phyloP scores from a whole-genome alignment of 1,140 invertebrate species.

The Trichogramma pretiosum region DNA sequence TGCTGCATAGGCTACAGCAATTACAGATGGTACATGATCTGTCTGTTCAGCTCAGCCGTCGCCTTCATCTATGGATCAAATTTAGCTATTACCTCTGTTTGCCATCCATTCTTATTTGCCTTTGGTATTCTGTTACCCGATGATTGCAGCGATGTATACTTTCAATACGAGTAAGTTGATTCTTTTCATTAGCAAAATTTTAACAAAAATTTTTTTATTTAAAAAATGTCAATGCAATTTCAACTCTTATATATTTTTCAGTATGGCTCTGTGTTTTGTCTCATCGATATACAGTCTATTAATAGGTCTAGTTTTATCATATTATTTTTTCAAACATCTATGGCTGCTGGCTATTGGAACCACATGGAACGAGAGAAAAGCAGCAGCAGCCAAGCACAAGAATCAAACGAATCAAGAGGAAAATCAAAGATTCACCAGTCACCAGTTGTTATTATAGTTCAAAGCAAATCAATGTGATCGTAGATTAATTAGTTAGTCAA shows the following conservation, averaged over 20 bases:
- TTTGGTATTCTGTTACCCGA: slow-evolving; percentile 57
- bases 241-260: slow-evolving; percentile 30
- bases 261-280: slow-evolving; percentile 42
- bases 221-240: slow-evolving; percentile 13
- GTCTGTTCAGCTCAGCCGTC: slow-evolving; percentile 50
- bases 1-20: slow-evolving; percentile 62
- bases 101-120: slow-evolving; percentile 57
- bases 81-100: slow-evolving; percentile 61
- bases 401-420: too few relatives aligned
- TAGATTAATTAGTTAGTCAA: too few relatives aligned
- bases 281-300: slow-evolving; percentile 41
- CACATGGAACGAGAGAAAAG: slow-evolving; percentile 34
- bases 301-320: slow-evolving; percentile 33
- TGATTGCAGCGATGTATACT: slow-evolving; percentile 63
- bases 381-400: background rate
- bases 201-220: background rate
- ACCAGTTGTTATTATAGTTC: too few relatives aligned
- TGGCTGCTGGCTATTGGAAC: slow-evolving; percentile 36
- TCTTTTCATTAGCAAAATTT: slow-evolving; percentile 2
- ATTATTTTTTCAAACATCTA: slow-evolving; percentile 38
- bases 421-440: too few relatives aligned
- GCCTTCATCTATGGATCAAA: slow-evolving; percentile 59
- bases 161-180: slow-evolving; percentile 54
- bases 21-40: slow-evolving; percentile 52
- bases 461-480: too few relatives aligned